Evolutionary conservation across 2,797 vertebrate species (phyloP).

Genomic region (Anolis apletophallus): DNA sequence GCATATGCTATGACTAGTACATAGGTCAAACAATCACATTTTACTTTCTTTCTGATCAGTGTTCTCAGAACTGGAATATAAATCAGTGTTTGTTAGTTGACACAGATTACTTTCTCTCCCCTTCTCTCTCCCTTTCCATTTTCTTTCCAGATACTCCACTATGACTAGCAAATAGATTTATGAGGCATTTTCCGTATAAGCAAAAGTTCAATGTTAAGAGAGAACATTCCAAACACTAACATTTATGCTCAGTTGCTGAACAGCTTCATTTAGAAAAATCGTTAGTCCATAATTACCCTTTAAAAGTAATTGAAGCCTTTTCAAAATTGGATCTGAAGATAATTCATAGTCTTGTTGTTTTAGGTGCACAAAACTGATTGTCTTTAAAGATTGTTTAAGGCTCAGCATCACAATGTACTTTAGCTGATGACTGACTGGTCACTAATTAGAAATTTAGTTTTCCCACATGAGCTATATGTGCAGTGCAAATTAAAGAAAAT

Average conservation of each 20-base stretch:
- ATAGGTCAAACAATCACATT: slow-evolving; percentile 64
- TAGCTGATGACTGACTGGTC: slow-evolving; percentile 23
- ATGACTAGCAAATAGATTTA: slow-evolving; percentile 59
- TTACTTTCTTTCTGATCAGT: slow-evolving; percentile 58
- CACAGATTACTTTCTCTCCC: slow-evolving; percentile 61
- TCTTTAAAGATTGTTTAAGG: slow-evolving; percentile 32
- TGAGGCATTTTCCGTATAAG: slow-evolving; percentile 54
- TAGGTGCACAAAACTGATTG: slow-evolving; percentile 30
- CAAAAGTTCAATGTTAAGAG: slow-evolving; percentile 46
- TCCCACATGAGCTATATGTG: not conserved
- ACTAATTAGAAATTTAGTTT: slow-evolving; percentile 27
- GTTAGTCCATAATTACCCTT: slow-evolving; percentile 56
- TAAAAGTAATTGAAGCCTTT: slow-evolving; percentile 55
- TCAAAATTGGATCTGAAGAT: slow-evolving; percentile 40
- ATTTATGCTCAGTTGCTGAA: slow-evolving; percentile 39
- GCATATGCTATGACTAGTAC: slow-evolving; percentile 49
- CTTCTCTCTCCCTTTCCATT: slow-evolving; percentile 35
- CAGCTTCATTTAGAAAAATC: slow-evolving; percentile 47
- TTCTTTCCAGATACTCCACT: slow-evolving; percentile 46
- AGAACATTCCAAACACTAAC: slow-evolving; percentile 34
- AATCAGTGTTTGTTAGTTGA: slow-evolving; percentile 60
- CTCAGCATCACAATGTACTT: not conserved
- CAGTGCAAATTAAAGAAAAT: slow-evolving; percentile 3
- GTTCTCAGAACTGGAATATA: slow-evolving; percentile 61
- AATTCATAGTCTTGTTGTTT: slow-evolving; percentile 34